Percentiles rank a stretch among this genome's conserved stretches.
Evolutionary conservation across 2,113 vertebrate genomes (phyloP).

Genomic region (Nannobrachium achirus): DNA sequence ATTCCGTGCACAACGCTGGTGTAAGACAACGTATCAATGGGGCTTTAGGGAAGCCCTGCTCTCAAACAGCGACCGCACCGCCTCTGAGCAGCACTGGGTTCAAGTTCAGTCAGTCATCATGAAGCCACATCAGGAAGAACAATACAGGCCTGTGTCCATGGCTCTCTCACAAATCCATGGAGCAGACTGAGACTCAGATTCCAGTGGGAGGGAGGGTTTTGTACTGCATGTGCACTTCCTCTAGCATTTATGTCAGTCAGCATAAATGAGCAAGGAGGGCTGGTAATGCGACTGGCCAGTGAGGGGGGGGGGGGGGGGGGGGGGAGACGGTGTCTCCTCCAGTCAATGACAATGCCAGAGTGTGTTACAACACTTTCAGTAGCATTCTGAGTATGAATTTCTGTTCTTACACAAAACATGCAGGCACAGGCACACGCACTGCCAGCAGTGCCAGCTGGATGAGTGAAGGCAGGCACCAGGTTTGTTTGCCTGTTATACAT

Average conservation of each 20-base stretch:
- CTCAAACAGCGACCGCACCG: slow-evolving; percentile 2
- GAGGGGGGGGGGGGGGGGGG: slow-evolving; percentile 2
- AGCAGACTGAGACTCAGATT: slow-evolving; percentile 16
- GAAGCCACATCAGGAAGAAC: slow-evolving; percentile 25
- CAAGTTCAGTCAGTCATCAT: slow-evolving; percentile 2
- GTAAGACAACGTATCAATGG: no score
- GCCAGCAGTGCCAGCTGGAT: slow-evolving; percentile 23
- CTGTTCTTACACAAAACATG: slow-evolving; percentile 27
- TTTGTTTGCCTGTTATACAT: slow-evolving; percentile 13
- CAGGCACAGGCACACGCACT: slow-evolving; percentile 23
- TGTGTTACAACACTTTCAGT: slow-evolving; percentile 56
- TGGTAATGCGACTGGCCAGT: slow-evolving; percentile 31
- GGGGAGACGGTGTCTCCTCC: slow-evolving; percentile 34
- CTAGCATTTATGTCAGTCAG: slow-evolving; percentile 24
- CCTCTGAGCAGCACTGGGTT: neutral
- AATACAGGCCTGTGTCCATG: slow-evolving; percentile 21
- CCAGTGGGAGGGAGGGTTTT: slow-evolving; percentile 25
- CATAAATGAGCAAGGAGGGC: slow-evolving; percentile 43
- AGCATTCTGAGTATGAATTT: slow-evolving; percentile 50
- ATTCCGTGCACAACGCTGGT: no score
- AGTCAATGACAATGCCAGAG: slow-evolving; percentile 53
- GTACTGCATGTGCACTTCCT: slow-evolving; percentile 4
- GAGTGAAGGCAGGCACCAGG: neutral
- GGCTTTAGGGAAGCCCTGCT: slow-evolving; percentile 13
- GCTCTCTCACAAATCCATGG: slow-evolving; percentile 9